phyloP scores from a whole-genome alignment of 1,140 invertebrate species.

The Nautilus pompilius region DNA sequence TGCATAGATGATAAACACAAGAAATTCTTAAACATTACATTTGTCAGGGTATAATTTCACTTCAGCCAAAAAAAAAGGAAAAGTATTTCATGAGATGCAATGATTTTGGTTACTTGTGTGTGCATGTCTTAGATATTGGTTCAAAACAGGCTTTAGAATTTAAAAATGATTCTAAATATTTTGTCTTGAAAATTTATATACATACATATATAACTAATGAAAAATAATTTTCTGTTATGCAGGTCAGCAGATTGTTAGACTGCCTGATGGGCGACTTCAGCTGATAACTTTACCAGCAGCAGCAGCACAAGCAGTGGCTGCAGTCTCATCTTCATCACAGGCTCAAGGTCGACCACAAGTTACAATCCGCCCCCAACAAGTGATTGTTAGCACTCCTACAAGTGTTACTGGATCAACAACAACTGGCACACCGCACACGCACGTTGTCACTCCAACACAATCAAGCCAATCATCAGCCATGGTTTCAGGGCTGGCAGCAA shows the following conservation, averaged over 20 bases:
- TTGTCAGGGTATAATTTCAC: too few relatives aligned
- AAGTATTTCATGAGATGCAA: too few relatives aligned
- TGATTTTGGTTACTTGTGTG: too few relatives aligned
- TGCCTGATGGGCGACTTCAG: constrained; percentile 90
- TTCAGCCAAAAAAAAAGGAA: too few relatives aligned
- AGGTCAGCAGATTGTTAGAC: constrained; percentile 88
- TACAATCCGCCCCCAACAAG: constrained; percentile 3
- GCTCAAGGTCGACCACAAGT: neutral
- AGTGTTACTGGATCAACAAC: constrained; percentile 16
- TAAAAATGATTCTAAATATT: too few relatives aligned
- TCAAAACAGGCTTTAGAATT: too few relatives aligned
- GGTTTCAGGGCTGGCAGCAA: constrained; percentile 7
- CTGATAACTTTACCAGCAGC: constrained; percentile 66
- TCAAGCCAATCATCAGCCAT: constrained; percentile 1
- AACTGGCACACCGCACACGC: constrained; percentile 30
- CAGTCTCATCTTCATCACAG: constrained; percentile 13
- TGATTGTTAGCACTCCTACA: constrained; percentile 17
- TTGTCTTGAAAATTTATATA: too few relatives aligned
- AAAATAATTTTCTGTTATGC: too few relatives aligned
- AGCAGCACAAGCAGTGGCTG: constrained; percentile 33
- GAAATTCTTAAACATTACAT: too few relatives aligned
- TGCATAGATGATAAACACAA: too few relatives aligned
- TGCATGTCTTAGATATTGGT: too few relatives aligned
- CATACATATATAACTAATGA: too few relatives aligned
- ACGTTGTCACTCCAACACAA: neutral